Base-by-base conservation (phyloP, 2,797 vertebrate genomes). In the Synanceia verrucosa region DNA sequence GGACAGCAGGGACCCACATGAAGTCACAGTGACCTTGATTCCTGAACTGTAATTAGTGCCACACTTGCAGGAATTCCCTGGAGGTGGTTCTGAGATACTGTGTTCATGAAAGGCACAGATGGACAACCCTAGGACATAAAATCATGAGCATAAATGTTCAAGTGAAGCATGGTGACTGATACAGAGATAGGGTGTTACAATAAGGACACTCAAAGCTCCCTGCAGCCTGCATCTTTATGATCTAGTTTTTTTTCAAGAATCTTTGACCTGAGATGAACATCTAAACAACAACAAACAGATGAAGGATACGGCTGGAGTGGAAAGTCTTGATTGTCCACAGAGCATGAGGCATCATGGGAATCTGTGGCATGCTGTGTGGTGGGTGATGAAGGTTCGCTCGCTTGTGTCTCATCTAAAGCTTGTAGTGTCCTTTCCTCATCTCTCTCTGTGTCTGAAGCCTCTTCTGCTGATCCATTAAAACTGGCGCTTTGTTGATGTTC, bases 241-340 rank as follows among this genome's bases (percentile, higher is more conserved):
- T 39, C 24, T 24, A 18, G 18, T 65, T 62, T 52, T 62, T 52
- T 62, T 31, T 26, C 9, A 43, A 33, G 9, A 52, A 65, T 41
- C 28, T 60, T 46, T 59, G 24, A 69, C 26, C 8, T 41, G 8
- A 47, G 2, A 2, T 41, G 33, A 7, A 4, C 18, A 31, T 70
- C 12, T 21, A 29, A 60, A 9, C 21, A 16, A 28, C 2, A 43
- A 12, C 6, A 29, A 3, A 44, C 6, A 33, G 13, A 37, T 70
- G 0, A 94, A 94, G 92, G 93, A 95, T 95, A 95, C 94, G 13
- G 41, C 62, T 89, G 81, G 14, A 37, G 66, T 2, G 59, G 60
- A 31, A 76, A n/a, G 16, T 76, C 73, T 18, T 63, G 23, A 16
- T 29, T 18, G 9, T 70, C 26, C 13, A 9, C 53, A 28, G 78